phyloP scores from a whole-genome alignment of 2,888 invertebrate species.

The Malthinus flaveolus region DNA sequence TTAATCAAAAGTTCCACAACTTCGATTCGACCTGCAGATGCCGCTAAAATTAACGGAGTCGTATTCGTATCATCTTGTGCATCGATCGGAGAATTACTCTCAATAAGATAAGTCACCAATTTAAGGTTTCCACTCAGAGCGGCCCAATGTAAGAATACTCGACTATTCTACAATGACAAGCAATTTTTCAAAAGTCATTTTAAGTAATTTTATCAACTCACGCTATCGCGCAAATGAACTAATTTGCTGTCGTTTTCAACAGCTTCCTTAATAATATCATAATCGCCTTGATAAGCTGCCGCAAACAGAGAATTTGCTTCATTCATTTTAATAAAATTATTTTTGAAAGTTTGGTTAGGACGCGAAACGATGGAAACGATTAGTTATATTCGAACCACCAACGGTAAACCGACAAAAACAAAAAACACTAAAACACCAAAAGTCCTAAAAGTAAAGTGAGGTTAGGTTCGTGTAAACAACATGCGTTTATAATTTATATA shows the following conservation, averaged over 20 bases:
- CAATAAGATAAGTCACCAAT: constrained; percentile 70
- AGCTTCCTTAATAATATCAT: constrained; percentile 65
- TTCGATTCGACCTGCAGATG: constrained; percentile 74
- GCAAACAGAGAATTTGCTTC: constrained; percentile 55
- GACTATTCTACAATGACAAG: constrained; percentile 62
- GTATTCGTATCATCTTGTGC: constrained; percentile 73
- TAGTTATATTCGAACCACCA: no score
- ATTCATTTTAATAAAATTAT: neutral
- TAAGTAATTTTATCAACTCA: constrained; percentile 44
- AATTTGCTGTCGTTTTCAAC: constrained; percentile 61
- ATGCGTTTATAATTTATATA: neutral
- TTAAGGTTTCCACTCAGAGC: constrained; percentile 76
- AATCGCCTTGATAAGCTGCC: constrained; percentile 74
- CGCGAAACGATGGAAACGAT: no score
- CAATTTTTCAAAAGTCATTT: no score
- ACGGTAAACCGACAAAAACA: no score
- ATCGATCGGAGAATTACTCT: constrained; percentile 68
- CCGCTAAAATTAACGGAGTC: constrained; percentile 78
- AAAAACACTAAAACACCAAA: no score
- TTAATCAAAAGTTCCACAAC: constrained; percentile 68
- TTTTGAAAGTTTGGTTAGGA: no score
- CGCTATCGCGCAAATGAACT: constrained; percentile 57
- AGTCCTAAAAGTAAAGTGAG: neutral
- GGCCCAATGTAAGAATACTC: constrained; percentile 80
- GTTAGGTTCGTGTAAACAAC: neutral